These are phyloP conservation scores for Platichthys flesus DNA, from an alignment of 2,113 vertebrate genomes.

Conservation along the genomic window DNA sequence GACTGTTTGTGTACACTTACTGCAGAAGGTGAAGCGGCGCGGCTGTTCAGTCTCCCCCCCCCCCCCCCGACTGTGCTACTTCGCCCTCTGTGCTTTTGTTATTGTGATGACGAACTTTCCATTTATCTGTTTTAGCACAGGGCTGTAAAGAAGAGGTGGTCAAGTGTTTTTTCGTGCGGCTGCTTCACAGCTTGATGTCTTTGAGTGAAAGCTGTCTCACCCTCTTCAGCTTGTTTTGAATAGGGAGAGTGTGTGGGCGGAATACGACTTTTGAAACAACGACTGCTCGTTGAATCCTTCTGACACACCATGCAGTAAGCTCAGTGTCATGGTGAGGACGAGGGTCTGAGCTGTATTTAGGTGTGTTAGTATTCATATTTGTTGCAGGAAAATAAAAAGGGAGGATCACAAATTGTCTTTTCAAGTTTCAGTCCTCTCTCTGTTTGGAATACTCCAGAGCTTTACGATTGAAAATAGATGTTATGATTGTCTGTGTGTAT, in stretches of 20 bases:
- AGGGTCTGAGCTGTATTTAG: neutral
- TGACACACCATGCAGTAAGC: constrained; percentile 7
- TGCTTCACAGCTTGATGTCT: neutral
- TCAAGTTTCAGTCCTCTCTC: neutral
- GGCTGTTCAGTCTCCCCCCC: constrained; percentile 31
- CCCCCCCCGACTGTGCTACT: constrained; percentile 2
- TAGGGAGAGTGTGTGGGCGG: too few relatives aligned
- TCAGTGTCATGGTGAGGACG: constrained; percentile 8
- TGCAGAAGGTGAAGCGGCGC: constrained; percentile 47
- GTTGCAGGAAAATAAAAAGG: neutral
- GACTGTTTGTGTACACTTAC: constrained; percentile 42
- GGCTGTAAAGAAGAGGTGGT: constrained; percentile 43
- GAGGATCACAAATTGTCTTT: constrained; percentile 12
- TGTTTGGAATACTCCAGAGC: constrained; percentile 40
- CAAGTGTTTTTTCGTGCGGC: neutral
- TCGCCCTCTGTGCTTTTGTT: constrained; percentile 25
- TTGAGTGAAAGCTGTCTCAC: neutral
- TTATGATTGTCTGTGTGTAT: constrained; percentile 24
- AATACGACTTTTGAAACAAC: too few relatives aligned
- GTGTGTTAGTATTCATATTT: neutral
- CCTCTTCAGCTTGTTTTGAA: neutral
- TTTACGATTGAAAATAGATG: constrained; percentile 43
- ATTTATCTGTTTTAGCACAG: neutral
- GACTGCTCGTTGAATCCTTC: too few relatives aligned
- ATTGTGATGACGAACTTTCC: neutral